Percentiles rank a stretch among this genome's conserved stretches.
These are phyloP conservation scores for Hydraecia micacea DNA, from an alignment of 2,888 invertebrate genomes.

Conservation along the genomic window DNA sequence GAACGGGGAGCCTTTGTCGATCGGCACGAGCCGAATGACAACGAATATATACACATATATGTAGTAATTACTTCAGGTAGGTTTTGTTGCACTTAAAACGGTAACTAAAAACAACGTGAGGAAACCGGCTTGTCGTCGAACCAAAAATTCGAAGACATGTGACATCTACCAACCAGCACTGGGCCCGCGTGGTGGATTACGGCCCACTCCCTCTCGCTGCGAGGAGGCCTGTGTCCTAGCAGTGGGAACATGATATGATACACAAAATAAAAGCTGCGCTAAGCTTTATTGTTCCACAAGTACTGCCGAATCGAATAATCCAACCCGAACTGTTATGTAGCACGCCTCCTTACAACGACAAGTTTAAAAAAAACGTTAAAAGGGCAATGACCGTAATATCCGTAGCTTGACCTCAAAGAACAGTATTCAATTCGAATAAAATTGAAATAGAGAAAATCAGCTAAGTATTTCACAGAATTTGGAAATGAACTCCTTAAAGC, in stretches of 20 bases:
- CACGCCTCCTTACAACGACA: not conserved
- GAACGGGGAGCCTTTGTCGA: not conserved
- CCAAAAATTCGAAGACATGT: not conserved
- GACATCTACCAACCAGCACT: not conserved
- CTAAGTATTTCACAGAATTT: conserved; percentile 20
- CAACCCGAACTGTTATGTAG: not conserved
- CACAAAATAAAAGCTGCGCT: not conserved
- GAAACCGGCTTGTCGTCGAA: not conserved
- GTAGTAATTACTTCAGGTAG: not conserved
- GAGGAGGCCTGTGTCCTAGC: too few relatives aligned
- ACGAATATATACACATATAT: too few relatives aligned
- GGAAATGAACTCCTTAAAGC: not conserved
- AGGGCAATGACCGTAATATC: not conserved
- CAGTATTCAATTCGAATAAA: conserved; percentile 24
- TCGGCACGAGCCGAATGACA: not conserved
- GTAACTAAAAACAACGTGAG: not conserved
- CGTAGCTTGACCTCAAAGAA: not conserved
- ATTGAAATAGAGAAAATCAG: not conserved
- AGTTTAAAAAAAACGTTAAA: not conserved
- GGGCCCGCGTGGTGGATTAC: too few relatives aligned
- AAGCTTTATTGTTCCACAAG: not conserved
- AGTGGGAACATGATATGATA: not conserved
- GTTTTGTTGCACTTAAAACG: not conserved
- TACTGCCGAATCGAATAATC: not conserved
- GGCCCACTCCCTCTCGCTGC: not conserved